Conservation (phyloP, 2,888 invertebrate species). For the Melieria picta region DNA sequence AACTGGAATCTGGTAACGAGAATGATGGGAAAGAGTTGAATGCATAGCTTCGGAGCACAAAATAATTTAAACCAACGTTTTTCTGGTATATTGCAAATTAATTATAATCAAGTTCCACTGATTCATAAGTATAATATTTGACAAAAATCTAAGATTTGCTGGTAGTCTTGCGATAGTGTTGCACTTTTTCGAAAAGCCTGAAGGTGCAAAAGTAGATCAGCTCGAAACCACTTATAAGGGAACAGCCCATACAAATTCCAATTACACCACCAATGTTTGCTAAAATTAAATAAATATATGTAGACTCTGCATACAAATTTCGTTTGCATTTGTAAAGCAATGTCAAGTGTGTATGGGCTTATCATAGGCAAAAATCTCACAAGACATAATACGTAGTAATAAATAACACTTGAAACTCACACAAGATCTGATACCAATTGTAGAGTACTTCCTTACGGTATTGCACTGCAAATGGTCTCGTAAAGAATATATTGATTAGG, state of each 20-base stretch:
- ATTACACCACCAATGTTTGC: slow-evolving; percentile 59
- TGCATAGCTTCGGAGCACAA: too few species aligned
- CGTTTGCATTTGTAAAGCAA: too few species aligned
- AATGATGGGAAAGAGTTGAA: background rate
- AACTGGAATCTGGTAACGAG: background rate
- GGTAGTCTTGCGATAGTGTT: background rate
- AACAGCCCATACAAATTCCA: slow-evolving; percentile 60
- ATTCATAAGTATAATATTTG: too few species aligned
- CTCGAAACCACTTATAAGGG: slow-evolving; percentile 58
- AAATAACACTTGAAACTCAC: slow-evolving; percentile 45
- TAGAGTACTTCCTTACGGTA: slow-evolving; percentile 51
- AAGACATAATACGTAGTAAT: too few species aligned
- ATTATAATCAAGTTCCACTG: too few species aligned
- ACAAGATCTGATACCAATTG: slow-evolving; percentile 56
- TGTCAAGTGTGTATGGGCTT: too few species aligned
- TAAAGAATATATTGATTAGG: slow-evolving; percentile 48
- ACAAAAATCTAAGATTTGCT: background rate
- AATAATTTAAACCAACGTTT: too few species aligned
- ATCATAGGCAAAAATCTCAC: too few species aligned
- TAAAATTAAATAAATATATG: slow-evolving; percentile 12
- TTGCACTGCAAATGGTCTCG: slow-evolving; percentile 38
- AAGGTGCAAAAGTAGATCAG: slow-evolving; percentile 53
- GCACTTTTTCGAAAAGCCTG: slow-evolving; percentile 46
- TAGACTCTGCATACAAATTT: background rate
- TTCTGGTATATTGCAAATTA: too few species aligned